These are phyloP conservation scores for Drosophila formosana DNA, from an alignment of 2,888 invertebrate genomes.

Conservation along the genomic window DNA sequence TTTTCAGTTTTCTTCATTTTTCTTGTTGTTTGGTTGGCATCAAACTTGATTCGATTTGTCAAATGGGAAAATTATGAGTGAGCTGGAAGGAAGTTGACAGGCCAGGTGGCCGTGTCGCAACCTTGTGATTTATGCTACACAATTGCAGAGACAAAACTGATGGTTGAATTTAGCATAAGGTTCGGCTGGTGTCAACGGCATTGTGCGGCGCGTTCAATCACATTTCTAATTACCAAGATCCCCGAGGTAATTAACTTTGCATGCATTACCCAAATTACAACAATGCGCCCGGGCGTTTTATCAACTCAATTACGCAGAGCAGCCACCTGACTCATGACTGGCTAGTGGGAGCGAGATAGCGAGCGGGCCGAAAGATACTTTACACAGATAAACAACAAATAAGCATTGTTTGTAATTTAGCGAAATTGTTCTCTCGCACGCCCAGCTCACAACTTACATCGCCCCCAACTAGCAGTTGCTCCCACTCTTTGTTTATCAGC, in stretches of 20 bases:
- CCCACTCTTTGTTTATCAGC: slow-evolving; percentile 61
- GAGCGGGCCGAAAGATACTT: slow-evolving; percentile 59
- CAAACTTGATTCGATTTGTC: slow-evolving; percentile 48
- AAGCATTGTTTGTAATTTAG: slow-evolving; percentile 80
- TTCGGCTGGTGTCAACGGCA: slow-evolving; percentile 35
- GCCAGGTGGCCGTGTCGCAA: slow-evolving; percentile 42
- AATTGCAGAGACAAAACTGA: slow-evolving; percentile 6
- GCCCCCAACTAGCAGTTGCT: slow-evolving; percentile 12
- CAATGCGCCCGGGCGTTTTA: slow-evolving; percentile 68
- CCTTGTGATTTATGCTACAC: slow-evolving; percentile 59
- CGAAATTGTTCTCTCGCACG: slow-evolving; percentile 59
- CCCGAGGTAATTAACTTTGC: slow-evolving; percentile 80
- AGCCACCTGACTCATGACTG: too few relatives aligned
- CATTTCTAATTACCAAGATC: slow-evolving; percentile 78
- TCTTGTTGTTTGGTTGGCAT: slow-evolving; percentile 2
- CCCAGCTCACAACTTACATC: background rate
- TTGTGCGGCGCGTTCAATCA: slow-evolving; percentile 69
- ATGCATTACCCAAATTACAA: slow-evolving; percentile 79
- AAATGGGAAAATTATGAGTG: slow-evolving; percentile 47
- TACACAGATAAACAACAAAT: slow-evolving; percentile 79
- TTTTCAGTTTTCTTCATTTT: background rate
- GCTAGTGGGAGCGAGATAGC: slow-evolving; percentile 10
- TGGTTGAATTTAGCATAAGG: background rate
- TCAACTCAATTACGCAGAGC: slow-evolving; percentile 74
- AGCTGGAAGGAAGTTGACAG: slow-evolving; percentile 27